Percentiles rank a stretch among this genome's conserved stretches.
Conservation (phyloP, 2,113 vertebrate genomes). For the Chelonoidis abingdonii region DNA sequence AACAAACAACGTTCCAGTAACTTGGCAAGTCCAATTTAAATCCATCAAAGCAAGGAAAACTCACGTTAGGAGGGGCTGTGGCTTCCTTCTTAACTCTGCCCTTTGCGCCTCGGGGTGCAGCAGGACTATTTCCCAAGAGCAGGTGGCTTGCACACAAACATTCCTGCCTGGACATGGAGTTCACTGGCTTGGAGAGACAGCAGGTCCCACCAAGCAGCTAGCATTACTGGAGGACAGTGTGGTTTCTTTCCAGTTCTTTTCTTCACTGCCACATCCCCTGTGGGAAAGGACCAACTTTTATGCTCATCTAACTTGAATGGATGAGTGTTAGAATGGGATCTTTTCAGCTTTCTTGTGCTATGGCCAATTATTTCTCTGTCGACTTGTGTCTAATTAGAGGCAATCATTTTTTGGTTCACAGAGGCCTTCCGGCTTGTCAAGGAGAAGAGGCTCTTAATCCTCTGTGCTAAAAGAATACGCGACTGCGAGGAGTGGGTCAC, state of each 20-base stretch:
- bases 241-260: not conserved
- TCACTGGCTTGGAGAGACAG: not conserved
- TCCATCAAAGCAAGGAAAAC: slow-evolving; percentile 17
- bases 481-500: not conserved
- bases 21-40: not conserved
- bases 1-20: not conserved
- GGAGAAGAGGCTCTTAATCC: not conserved
- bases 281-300: not conserved
- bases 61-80: not conserved
- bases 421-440: not conserved
- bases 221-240: not conserved
- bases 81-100: not conserved
- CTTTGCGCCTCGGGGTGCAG: not conserved
- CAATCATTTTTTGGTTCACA: not conserved
- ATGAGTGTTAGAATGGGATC: too few species aligned
- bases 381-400: not conserved
- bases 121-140: not conserved
- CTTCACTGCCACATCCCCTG: not conserved
- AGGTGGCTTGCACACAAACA: not conserved
- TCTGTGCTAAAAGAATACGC: not conserved
- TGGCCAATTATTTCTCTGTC: slow-evolving; percentile 5
- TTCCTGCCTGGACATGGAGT: not conserved
- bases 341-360: not conserved
- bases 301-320: not conserved
- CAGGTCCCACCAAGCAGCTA: not conserved